A percentile compares a stretch with the other conserved stretches of the same genome.
Evolutionary conservation across 2,888 invertebrate species (phyloP).

Genomic region (Trisateles emortualis): DNA sequence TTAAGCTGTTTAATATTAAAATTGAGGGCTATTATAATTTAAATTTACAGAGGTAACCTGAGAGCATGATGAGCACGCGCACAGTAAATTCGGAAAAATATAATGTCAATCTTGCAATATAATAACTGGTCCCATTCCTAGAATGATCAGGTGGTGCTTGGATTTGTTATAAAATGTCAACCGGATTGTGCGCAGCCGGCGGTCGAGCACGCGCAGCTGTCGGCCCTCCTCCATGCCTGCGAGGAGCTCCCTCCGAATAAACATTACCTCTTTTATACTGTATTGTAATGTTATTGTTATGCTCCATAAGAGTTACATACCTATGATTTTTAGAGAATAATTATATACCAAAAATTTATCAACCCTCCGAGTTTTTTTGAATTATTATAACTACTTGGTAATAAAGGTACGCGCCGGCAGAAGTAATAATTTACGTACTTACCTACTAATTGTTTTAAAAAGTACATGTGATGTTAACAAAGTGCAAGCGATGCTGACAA

Average conservation of each 20-base stretch:
- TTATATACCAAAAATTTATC: constrained; percentile 19
- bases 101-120: constrained; percentile 56
- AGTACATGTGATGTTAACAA: too few relatives aligned
- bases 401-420: too few relatives aligned
- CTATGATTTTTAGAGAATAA: constrained; percentile 33
- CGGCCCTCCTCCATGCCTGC: constrained; percentile 67
- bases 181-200: constrained; percentile 77
- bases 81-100: constrained; percentile 64
- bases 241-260: constrained; percentile 73
- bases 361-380: constrained; percentile 8
- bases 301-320: constrained; percentile 41
- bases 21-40: constrained; percentile 8
- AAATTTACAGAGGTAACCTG: constrained; percentile 10
- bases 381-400: neutral
- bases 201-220: constrained; percentile 81
- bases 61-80: constrained; percentile 65
- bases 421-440: neutral
- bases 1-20: too few relatives aligned
- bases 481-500: too few relatives aligned
- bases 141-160: constrained; percentile 80
- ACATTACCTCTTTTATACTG: constrained; percentile 66
- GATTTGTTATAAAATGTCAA: constrained; percentile 83
- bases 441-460: too few relatives aligned
- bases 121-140: constrained; percentile 73
- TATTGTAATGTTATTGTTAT: constrained; percentile 63